Base-by-base conservation (phyloP, 2,888 invertebrate species). In the Calameuta pallipes region DNA sequence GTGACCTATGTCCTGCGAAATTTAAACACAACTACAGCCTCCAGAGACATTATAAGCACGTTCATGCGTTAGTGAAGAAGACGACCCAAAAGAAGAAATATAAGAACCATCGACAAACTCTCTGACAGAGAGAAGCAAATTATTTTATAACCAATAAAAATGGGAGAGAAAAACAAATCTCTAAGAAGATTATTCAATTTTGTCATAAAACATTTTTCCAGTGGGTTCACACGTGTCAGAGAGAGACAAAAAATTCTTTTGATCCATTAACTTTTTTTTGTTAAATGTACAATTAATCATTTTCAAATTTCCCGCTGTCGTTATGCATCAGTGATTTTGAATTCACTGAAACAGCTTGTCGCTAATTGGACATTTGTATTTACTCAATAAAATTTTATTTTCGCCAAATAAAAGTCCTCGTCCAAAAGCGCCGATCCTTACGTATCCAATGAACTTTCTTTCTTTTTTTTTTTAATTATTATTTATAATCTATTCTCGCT, bases 21-120 rank as follows among this genome's bases (percentile, higher is more conserved):
- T 91, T 91, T 85, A 90, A 91, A 82, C 91, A 91, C 86, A 90
- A 90, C 78, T 90, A 90, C 84, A 90, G 90, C 73, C 82, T 91
- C 23, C 82, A 88, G 9, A 88, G 90, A 74, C 90, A 90, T 78
- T 83, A 82, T 78, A 83, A 9, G 56, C 56, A 83, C 69, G 80
- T 84, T 30, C 84, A 69, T 13, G 31, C 75, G 13, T 9, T 68
- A 3, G 36, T 36, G 23, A n/a, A 71, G 71, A 71, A 0, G 56
- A 23, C 56, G 23, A 1, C 23, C 56, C 23, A 6, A 23, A 2
- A 0, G 2, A 56, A 56, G 56, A 56, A 23, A 23, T 23, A 56
- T 9, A 23, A 23, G 9, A 23, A 9, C 56, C 56, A 56, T 56
- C 56, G 6, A 56, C 56, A 56, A 23, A 9, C 23, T 56, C 56